These are phyloP conservation scores for Zaprionus obscuricornis DNA, from an alignment of 2,888 invertebrate species.

Conservation along the genomic window DNA sequence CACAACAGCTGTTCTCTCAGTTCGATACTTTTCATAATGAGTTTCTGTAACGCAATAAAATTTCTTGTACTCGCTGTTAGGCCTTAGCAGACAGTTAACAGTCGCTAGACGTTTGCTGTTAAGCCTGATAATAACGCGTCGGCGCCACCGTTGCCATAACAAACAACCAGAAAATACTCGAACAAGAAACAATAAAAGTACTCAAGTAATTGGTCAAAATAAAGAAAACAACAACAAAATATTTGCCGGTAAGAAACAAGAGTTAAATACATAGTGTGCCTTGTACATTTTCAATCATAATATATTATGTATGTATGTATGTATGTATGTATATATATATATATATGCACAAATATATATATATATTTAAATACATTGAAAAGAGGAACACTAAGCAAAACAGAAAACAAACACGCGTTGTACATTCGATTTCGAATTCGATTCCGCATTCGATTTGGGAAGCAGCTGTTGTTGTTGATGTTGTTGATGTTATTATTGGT, in stretches of 20 bases:
- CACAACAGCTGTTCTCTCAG: constrained; percentile 5
- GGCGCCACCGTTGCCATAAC: constrained; percentile 57
- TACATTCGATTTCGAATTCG: constrained; percentile 56
- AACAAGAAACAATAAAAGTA: background rate
- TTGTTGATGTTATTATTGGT: constrained; percentile 1
- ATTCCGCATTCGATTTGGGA: too few relatives aligned
- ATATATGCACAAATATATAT: constrained; percentile 46
- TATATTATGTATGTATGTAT: too few relatives aligned
- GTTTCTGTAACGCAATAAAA: too few relatives aligned
- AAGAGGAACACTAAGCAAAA: constrained; percentile 69
- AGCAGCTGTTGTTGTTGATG: constrained; percentile 26
- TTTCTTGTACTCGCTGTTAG: too few relatives aligned
- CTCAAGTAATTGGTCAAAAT: background rate
- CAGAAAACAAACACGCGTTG: constrained; percentile 62
- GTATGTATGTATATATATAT: too few relatives aligned
- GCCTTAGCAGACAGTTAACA: constrained; percentile 24
- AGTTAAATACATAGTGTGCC: constrained; percentile 46
- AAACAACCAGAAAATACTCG: constrained; percentile 26
- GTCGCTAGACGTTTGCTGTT: constrained; percentile 13
- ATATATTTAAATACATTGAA: constrained; percentile 62
- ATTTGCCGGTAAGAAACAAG: constrained; percentile 17
- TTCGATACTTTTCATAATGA: constrained; percentile 16
- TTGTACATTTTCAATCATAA: too few relatives aligned
- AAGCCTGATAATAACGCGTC: constrained; percentile 27
- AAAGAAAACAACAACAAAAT: constrained; percentile 11